Percentiles rank a stretch among this genome's conserved stretches.
Evolutionary conservation across 2,888 invertebrate species (phyloP).

Genomic region (Eristalis tenax): DNA sequence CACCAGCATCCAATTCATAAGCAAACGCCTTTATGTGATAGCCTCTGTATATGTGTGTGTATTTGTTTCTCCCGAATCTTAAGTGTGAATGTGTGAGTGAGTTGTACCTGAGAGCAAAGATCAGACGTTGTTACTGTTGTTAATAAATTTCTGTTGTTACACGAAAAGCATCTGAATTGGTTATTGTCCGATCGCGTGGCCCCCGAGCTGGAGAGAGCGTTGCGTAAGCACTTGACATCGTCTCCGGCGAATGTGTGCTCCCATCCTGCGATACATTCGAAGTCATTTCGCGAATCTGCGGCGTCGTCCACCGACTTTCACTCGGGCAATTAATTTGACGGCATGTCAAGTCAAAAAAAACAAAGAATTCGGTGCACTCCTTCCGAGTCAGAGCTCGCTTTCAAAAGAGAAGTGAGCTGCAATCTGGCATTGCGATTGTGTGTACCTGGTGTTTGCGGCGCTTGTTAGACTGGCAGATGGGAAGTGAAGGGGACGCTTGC

Average conservation of each 20-base stretch:
- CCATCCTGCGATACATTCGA: neutral
- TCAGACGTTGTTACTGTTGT: constrained; percentile 69
- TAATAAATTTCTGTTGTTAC: constrained; percentile 64
- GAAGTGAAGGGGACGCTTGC: neutral
- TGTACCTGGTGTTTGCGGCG: neutral
- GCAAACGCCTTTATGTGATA: constrained; percentile 64
- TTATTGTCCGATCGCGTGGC: neutral
- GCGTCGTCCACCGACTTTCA: constrained; percentile 3
- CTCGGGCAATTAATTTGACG: constrained; percentile 7
- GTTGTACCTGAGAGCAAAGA: constrained; percentile 62
- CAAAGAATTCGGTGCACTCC: neutral
- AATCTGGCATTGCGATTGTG: constrained; percentile 8
- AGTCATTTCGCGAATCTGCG: neutral
- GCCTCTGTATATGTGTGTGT: constrained; percentile 36
- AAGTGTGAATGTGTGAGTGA: constrained; percentile 63
- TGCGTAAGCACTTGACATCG: neutral
- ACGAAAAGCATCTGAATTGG: constrained; percentile 1
- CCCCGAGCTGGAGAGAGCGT: neutral
- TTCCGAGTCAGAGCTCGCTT: constrained; percentile 1
- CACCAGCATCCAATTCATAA: constrained; percentile 41
- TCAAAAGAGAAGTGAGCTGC: constrained; percentile 7
- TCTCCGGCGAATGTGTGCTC: neutral
- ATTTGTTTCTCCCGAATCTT: neutral
- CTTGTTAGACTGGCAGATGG: neutral
- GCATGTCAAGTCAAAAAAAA: neutral